These are phyloP conservation scores for Lamellibrachia luymesi DNA, from an alignment of 1,140 invertebrate species.

Conservation along the genomic window DNA sequence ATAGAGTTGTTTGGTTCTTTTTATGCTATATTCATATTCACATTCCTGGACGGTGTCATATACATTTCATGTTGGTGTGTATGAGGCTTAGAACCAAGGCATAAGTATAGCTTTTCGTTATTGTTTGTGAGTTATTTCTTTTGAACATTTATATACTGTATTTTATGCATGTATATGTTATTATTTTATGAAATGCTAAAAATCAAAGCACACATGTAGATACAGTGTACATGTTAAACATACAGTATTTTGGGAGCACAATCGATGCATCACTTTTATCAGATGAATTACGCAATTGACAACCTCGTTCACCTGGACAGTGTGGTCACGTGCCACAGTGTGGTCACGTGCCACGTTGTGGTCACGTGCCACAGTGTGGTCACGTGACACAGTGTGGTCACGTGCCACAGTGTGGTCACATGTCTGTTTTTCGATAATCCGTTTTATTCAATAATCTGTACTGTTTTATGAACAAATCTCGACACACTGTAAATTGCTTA, in stretches of 20 bases:
- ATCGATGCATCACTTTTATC: not conserved
- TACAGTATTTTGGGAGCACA: not conserved
- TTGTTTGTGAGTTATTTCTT: not conserved
- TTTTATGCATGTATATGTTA: not conserved
- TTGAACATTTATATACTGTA: not conserved
- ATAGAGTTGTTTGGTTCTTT: not conserved
- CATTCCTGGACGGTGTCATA: not conserved
- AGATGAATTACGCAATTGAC: too few species aligned
- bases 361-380: not conserved
- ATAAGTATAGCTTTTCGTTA: not conserved
- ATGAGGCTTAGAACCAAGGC: not conserved
- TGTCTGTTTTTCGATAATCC: too few species aligned
- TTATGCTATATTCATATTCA: not conserved
- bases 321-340: not conserved
- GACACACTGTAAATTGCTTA: too few species aligned
- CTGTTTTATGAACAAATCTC: too few species aligned
- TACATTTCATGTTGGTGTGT: not conserved
- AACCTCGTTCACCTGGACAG: too few species aligned
- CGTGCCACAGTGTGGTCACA: not conserved
- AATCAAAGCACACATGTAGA: not conserved
- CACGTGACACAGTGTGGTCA: not conserved
- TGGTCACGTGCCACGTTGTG: not conserved
- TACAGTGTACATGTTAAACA: not conserved
- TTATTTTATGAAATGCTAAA: not conserved
- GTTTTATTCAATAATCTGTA: too few species aligned